These are phyloP conservation scores for Muntiacus muntjak DNA, from an alignment of 2,113 vertebrate genomes.

Conservation along the genomic window DNA sequence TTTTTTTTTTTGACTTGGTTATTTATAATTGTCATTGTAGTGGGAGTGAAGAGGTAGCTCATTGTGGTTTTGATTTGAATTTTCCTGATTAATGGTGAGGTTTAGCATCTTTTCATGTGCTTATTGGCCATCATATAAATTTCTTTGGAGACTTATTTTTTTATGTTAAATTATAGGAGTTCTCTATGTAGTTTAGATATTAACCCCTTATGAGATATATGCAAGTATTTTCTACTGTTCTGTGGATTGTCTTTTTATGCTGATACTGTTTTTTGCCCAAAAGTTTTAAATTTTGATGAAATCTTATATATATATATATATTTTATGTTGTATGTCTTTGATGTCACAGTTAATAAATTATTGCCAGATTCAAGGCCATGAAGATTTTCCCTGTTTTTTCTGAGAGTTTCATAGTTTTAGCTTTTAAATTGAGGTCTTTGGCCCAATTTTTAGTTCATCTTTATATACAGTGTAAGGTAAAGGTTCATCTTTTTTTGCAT, in stretches of 20 bases:
- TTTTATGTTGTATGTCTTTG: not conserved
- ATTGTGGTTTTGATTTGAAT: not conserved
- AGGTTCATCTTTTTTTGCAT: not conserved
- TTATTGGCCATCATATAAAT: not conserved
- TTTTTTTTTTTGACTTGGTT: not conserved
- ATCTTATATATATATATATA: not conserved
- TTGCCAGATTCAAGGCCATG: not conserved
- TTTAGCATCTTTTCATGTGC: not conserved
- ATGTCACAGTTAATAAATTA: not conserved
- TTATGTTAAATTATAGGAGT: not conserved
- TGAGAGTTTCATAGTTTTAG: not conserved
- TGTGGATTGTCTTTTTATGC: not conserved
- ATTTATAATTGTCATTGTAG: not conserved
- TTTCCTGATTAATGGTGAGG: not conserved
- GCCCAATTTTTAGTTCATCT: not conserved
- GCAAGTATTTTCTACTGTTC: not conserved
- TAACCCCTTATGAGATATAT: not conserved
- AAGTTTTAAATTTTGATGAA: not conserved
- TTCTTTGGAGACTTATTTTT: not conserved
- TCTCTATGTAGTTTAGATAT: not conserved
- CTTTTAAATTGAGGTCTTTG: not conserved
- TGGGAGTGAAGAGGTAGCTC: not conserved
- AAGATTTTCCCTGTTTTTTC: not conserved
- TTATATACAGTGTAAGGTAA: not conserved
- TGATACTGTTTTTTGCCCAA: not conserved